Conservation (phyloP, 2,888 invertebrate genomes). For the Caenorhabditis sulstoni region DNA sequence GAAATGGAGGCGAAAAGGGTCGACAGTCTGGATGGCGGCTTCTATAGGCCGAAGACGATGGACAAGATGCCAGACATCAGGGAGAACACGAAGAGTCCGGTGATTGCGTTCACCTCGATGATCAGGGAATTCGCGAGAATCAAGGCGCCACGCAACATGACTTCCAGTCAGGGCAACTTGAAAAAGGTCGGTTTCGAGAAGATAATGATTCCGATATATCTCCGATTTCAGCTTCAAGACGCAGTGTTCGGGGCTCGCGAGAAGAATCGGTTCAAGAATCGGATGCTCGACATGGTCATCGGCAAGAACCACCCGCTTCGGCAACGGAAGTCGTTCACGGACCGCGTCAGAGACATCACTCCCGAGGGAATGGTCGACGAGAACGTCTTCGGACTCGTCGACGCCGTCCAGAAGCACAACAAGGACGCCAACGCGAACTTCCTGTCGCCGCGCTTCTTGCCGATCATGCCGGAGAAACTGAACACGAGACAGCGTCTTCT, state of each 20-base stretch:
- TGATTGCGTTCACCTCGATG: constrained; percentile 37
- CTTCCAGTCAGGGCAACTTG: constrained; percentile 31
- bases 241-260: constrained; percentile 50
- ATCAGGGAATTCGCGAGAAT: constrained; percentile 35
- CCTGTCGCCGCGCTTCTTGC: constrained; percentile 71
- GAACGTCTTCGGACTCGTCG: constrained; percentile 65
- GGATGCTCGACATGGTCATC: constrained; percentile 73
- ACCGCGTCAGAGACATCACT: constrained; percentile 60
- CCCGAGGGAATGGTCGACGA: constrained; percentile 61
- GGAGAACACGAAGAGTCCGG: constrained; percentile 49
- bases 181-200: constrained; percentile 20
- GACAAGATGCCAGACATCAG: constrained; percentile 33
- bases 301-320: constrained; percentile 69
- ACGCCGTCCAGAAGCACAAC: constrained; percentile 64
- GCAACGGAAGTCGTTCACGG: constrained; percentile 42
- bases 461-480: constrained; percentile 69
- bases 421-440: constrained; percentile 68
- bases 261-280: constrained; percentile 62
- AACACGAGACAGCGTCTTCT: constrained; percentile 60
- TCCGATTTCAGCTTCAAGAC: constrained; percentile 64
- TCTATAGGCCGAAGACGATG: constrained; percentile 41
- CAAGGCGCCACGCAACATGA: constrained; percentile 30
- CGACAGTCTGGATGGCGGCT: constrained; percentile 41
- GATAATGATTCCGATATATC: background rate
- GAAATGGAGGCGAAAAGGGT: constrained; percentile 53